Base-by-base conservation (phyloP, 2,113 vertebrate genomes). In the Sander vitreus region DNA sequence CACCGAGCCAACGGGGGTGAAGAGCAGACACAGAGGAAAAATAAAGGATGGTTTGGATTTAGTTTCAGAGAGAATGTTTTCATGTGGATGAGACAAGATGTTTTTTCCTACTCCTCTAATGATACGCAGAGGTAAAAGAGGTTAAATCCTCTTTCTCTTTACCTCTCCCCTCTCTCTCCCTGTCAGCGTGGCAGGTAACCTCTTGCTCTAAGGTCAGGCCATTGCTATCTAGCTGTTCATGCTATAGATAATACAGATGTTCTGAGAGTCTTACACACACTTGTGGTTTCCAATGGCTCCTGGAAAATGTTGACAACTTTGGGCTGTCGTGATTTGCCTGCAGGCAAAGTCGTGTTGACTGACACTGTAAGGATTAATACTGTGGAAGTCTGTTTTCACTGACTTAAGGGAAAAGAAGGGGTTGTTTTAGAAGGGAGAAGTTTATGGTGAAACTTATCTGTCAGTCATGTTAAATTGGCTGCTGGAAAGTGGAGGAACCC, bases 391-490 rank as follows among this genome's bases (percentile, higher is more conserved):
- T 63, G 78, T 65, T 74, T 64, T 85, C 88, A 85, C 66, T 78
- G 90, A 87, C 45, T 33, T 63, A 78, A 86, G 62, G 64, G 79
- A 53, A 80, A 55, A 67, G 53, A 81, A 33, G 50, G 55, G 64
- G 48, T 86, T 87, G 73, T 89, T 90, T 81, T 50, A 77, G 78
- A 80, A 69, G 36, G 79, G 48, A 78, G 66, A 81, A 73, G 76
- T 87, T 88, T 83, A 73, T n/a, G 50, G 73, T 74, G 72, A 88
- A 82, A 76, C 64, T 10, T 80, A 69, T 70, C 79, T 85, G 88
- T 87, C 90, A 90, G 82, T 90, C 85, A 88, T 65, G 65, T 63
- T 91, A 92, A 89, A 90, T 90, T 90, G 81, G 85, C 76, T 81
- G 73, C 71, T 80, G 83, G 72, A 65, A 87, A 76, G 73, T 75